phyloP scores from a whole-genome alignment of 2,888 invertebrate species.

The Dasypolia templi region DNA sequence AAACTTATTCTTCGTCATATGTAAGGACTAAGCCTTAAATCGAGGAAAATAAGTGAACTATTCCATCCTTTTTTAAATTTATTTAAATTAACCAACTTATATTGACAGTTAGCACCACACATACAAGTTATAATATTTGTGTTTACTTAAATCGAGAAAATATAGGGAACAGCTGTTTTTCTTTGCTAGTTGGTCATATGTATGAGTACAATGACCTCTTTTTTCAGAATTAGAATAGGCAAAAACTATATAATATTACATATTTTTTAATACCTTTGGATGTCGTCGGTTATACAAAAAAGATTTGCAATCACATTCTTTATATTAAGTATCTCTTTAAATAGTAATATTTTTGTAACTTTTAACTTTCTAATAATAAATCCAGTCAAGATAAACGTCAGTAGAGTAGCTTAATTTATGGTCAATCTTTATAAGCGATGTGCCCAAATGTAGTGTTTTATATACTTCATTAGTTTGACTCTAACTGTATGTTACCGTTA shows the following conservation, averaged over 20 bases:
- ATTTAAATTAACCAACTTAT: too few relatives aligned
- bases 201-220: neutral
- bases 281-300: neutral
- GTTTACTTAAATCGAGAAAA: neutral
- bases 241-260: neutral
- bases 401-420: conserved; percentile 29
- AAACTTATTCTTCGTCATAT: neutral
- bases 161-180: neutral
- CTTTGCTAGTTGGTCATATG: too few relatives aligned
- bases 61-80: too few relatives aligned
- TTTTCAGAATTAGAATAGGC: neutral
- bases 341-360: conserved; percentile 2
- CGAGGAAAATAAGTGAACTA: neutral
- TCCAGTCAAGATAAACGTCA: neutral
- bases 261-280: neutral
- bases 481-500: conserved; percentile 60
- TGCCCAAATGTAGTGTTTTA: conserved; percentile 40
- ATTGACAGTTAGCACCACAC: too few relatives aligned
- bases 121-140: too few relatives aligned
- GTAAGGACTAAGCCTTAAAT: neutral
- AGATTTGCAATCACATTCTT: neutral
- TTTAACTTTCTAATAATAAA: conserved; percentile 21
- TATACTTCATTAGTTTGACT: conserved; percentile 28
- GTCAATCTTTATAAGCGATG: conserved; percentile 22
- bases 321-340: neutral